phyloP scores from a whole-genome alignment of 2,113 vertebrate species.

The Notarius quadriscutis region DNA sequence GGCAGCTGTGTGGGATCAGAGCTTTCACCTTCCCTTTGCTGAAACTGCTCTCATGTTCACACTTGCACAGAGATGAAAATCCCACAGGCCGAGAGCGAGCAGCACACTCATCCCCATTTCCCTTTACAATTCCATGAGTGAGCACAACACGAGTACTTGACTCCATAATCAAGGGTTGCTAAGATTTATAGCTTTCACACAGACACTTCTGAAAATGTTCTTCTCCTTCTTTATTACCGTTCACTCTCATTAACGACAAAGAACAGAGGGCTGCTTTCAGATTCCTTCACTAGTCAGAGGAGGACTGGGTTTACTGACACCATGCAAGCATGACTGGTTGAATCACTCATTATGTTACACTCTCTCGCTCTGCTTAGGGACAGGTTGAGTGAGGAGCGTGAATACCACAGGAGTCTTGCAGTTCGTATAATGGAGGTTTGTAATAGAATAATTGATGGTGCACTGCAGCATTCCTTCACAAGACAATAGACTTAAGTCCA shows the following conservation, averaged over 20 bases:
- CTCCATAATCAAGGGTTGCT: constrained; percentile 24
- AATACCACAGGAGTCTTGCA: constrained; percentile 31
- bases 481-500: constrained; percentile 13
- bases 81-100: neutral
- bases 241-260: constrained; percentile 20
- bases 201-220: constrained; percentile 10
- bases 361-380: constrained; percentile 1
- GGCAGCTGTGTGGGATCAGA: constrained; percentile 7
- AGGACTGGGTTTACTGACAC: neutral
- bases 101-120: neutral
- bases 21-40: neutral
- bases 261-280: constrained; percentile 31
- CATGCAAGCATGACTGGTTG: neutral
- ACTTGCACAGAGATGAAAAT: constrained; percentile 35
- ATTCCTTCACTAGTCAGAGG: constrained; percentile 2
- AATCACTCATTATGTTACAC: constrained; percentile 26
- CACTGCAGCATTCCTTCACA: constrained; percentile 27
- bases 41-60: constrained; percentile 16
- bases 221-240: neutral
- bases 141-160: constrained; percentile 23
- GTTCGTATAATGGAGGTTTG: constrained; percentile 47
- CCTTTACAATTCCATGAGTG: constrained; percentile 18
- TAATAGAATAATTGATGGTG: constrained; percentile 52
- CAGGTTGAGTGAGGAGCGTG: constrained; percentile 18
- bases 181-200: constrained; percentile 38